Evolutionary conservation across 2,888 invertebrate species (phyloP), one percentile per base, ranked within the genome.

Genomic region (Thalpophila matura): DNA sequence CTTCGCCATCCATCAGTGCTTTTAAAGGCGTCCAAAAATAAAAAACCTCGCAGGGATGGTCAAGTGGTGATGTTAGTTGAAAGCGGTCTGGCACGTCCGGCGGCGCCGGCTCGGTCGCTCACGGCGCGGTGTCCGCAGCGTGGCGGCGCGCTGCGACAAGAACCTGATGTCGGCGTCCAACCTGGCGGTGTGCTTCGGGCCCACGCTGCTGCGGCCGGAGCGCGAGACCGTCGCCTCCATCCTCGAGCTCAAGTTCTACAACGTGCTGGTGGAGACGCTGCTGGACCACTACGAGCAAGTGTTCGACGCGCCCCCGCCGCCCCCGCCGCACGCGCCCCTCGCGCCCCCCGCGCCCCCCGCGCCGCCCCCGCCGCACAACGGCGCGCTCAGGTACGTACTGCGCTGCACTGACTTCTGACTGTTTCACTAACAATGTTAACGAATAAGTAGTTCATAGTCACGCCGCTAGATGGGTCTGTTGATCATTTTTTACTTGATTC

Each of bases 231-330:
- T 99, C 64, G 99, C 99, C 61, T 98, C 99, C 86, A 99, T 99
- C 86, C 97, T 99, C 96, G 99, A 99, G 93, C 98, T 99, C 80
- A 99, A 99, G 95, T 99, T 99, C 96, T 99, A 99, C 95, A 99
- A 99, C 95, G 98, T 99, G 86, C 98, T 99, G 74, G 99, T 99
- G 57, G 99, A 99, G 95, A 98, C 99, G 87, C 96, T 99, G 73
- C 98, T 99, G 65, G 98, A 98, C 82, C 88, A 91, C 89, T 86
- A 79, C 83, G 79, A 66, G 38, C 98, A 98, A 63, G 71, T 91
- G 38, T 87, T 89, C 85, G 87, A 84, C 55, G 40, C 38, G 22
- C 63, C 14, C 38, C 58, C 59, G 61, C 40, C 60, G 38, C 61
- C 51, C 65, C 64, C 66, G 35, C 53, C 67, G 20, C 53, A 31